Percentiles rank a stretch among this genome's conserved stretches.
Evolutionary conservation across 2,113 vertebrate genomes (phyloP).

Genomic region (Ursus arctos): DNA sequence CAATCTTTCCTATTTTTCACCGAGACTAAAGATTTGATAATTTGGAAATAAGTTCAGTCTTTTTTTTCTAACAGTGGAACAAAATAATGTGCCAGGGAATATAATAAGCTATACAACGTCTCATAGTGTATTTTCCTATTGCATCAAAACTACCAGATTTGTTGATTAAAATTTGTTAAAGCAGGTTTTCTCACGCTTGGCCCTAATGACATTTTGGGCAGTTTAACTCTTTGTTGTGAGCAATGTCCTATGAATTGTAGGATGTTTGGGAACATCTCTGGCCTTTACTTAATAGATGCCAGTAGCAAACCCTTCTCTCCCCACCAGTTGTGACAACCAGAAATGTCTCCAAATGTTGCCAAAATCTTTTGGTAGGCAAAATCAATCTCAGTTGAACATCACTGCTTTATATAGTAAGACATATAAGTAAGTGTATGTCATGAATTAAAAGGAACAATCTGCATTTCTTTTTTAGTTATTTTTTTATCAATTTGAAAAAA

Average conservation of each 20-base stretch:
- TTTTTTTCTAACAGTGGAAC: background rate
- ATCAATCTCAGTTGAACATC: background rate
- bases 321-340: background rate
- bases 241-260: background rate
- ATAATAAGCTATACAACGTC: background rate
- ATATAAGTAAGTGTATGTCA: background rate
- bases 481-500: slow-evolving; percentile 62
- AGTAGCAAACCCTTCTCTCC: background rate
- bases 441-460: slow-evolving; percentile 56
- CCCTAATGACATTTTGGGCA: background rate
- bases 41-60: slow-evolving; percentile 52
- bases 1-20: slow-evolving; percentile 72
- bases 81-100: background rate
- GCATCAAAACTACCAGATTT: background rate
- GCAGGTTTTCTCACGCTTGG: background rate
- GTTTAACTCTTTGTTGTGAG: background rate
- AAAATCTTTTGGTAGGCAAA: background rate
- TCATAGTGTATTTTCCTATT: background rate
- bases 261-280: background rate
- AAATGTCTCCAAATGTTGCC: background rate
- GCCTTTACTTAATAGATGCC: background rate
- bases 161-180: slow-evolving; percentile 1
- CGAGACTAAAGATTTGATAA: slow-evolving; percentile 63
- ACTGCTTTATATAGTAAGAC: slow-evolving; percentile 1
- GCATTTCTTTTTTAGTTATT: slow-evolving; percentile 45